These are phyloP conservation scores for Cantharis rustica DNA, from an alignment of 2,888 invertebrate species.

Conservation along the genomic window DNA sequence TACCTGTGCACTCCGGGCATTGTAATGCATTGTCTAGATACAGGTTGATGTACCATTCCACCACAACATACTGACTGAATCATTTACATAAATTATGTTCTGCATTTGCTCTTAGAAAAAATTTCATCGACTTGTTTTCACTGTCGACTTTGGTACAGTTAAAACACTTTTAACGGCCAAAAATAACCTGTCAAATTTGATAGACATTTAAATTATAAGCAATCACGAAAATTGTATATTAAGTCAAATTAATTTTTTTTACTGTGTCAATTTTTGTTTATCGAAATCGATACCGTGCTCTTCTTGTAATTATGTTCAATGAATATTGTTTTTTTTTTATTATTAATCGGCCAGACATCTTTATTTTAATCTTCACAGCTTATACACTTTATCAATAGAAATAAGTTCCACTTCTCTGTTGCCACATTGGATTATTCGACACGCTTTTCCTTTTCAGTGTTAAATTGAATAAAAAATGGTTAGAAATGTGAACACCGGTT, in stretches of 20 bases:
- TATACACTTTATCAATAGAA: background rate
- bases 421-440: background rate
- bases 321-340: background rate
- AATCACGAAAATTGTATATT: constrained; percentile 2
- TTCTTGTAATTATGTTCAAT: background rate
- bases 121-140: background rate
- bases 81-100: constrained; percentile 29
- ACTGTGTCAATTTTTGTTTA: background rate
- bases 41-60: constrained; percentile 38
- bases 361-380: background rate
- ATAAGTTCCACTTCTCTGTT: background rate
- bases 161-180: background rate
- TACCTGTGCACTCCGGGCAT: constrained; percentile 42
- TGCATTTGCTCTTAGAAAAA: constrained; percentile 15
- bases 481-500: background rate
- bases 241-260: constrained; percentile 2
- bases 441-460: background rate
- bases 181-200: background rate
- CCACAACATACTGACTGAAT: constrained; percentile 28
- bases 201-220: constrained; percentile 1
- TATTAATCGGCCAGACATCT: background rate
- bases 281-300: background rate
- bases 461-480: background rate
- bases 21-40: constrained; percentile 42
- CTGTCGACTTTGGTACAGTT: background rate